phyloP scores from a whole-genome alignment of 2,888 invertebrate species.

The Drosophila engyochracea region DNA sequence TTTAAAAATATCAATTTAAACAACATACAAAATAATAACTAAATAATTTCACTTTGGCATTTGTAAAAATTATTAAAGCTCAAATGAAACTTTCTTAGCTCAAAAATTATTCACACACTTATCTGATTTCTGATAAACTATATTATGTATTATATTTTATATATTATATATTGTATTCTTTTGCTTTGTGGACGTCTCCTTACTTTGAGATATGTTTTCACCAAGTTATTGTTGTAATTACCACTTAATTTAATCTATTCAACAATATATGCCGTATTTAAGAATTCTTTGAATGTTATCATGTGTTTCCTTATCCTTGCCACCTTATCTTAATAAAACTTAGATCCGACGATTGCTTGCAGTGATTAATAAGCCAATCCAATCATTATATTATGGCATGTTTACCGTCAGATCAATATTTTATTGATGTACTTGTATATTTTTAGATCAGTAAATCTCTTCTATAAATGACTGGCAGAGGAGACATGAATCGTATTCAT shows the following conservation, averaged over 20 bases:
- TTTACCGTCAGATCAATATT: background rate
- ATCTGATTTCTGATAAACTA: background rate
- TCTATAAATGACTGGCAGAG: background rate
- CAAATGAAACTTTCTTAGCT: background rate
- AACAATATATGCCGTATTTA: background rate
- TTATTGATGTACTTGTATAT: background rate
- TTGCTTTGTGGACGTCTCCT: background rate
- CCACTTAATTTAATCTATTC: background rate
- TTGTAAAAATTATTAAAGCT: background rate
- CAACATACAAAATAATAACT: background rate
- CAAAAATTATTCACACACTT: background rate
- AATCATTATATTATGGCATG: background rate
- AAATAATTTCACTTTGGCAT: background rate
- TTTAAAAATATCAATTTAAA: background rate
- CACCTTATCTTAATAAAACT: background rate
- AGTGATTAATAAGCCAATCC: background rate
- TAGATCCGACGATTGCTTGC: background rate
- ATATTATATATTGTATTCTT: background rate
- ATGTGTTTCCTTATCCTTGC: background rate
- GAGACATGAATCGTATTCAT: background rate
- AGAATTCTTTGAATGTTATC: background rate
- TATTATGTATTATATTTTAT: too few relatives aligned
- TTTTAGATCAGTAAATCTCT: background rate
- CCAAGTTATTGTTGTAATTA: background rate
- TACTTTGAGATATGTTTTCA: background rate